Evolutionary conservation across 2,797 vertebrate genomes (phyloP).

Genomic region (Telmatherina bonti): DNA sequence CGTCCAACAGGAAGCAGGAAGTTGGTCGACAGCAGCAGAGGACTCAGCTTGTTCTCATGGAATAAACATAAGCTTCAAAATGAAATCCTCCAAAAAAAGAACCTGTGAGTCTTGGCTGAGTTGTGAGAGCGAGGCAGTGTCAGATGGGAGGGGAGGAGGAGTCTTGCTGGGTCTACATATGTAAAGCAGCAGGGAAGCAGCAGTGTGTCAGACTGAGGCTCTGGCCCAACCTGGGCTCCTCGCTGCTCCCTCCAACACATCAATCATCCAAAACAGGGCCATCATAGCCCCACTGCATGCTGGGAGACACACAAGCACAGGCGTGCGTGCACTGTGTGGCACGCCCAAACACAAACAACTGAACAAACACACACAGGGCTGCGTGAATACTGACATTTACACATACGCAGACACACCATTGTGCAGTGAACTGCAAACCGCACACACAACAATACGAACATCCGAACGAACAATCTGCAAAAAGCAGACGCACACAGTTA

Average conservation of each 20-base stretch:
- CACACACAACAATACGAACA: slow-evolving; percentile 10
- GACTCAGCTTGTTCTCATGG: slow-evolving; percentile 8
- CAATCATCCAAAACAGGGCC: slow-evolving; percentile 84
- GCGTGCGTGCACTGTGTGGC: slow-evolving; percentile 29
- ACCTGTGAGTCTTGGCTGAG: slow-evolving; percentile 63
- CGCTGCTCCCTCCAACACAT: slow-evolving; percentile 79
- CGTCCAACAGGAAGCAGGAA: slow-evolving; percentile 35
- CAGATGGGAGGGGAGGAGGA: slow-evolving; percentile 70
- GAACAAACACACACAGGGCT: slow-evolving; percentile 15
- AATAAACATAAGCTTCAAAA: slow-evolving; percentile 51
- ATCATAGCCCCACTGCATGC: slow-evolving; percentile 71
- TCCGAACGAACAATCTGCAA: slow-evolving; percentile 21
- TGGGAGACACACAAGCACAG: slow-evolving; percentile 65
- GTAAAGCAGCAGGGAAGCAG: slow-evolving; percentile 85
- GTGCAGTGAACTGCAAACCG: slow-evolving; percentile 1
- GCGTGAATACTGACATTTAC: slow-evolving; percentile 2
- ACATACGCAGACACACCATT: slow-evolving; percentile 3
- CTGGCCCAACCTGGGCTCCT: slow-evolving; percentile 82
- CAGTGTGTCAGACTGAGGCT: slow-evolving; percentile 80
- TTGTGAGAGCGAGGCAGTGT: slow-evolving; percentile 61
- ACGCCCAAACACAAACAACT: slow-evolving; percentile 36
- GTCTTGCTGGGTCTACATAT: slow-evolving; percentile 87
- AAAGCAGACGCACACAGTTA: slow-evolving; percentile 15
- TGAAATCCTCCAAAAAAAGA: slow-evolving; percentile 53
- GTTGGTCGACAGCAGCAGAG: slow-evolving; percentile 13